Evolutionary conservation across 2,113 vertebrate genomes (phyloP), one percentile per base, ranked within the genome.

Genomic region (Seriola aureovittata): DNA sequence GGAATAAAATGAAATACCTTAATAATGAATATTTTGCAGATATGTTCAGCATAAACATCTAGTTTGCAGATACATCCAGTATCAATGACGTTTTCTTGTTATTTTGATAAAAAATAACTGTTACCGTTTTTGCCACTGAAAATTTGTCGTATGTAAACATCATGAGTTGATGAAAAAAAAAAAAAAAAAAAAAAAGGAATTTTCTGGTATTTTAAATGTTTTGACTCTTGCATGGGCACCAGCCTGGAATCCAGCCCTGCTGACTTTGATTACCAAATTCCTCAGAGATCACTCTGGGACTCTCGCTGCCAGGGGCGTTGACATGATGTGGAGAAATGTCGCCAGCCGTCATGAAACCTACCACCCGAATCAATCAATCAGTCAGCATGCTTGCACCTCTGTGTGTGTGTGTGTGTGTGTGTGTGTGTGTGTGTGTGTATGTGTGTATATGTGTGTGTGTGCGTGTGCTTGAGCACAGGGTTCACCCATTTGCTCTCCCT

Each of bases 301-400:
- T 73, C 75, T 21, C 6, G 75, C 85, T 90, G 91, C 87, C 88
- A 75, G 71, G 55, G 81, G 84, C 82, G 75, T 82, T 85, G 88
- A 92, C 91, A 88, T 50, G 81, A 93, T 89, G 89, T 78, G 86
- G 84, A 88, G 76, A 92, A 93, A 90, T 93, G 87, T 88, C 91
- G 73, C 80, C 79, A 85, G 84, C 87, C 82, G 86, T 91, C 92
- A 94, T 70, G 88, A 93, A 88, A 82, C 88, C 86, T 40, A 75
- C 78, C 73, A 7, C 75, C 88, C 68, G 87, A 93, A 94, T 94
- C 92, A 92, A 90, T 88, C 54, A 72, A 72, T 72, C 93, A 92
- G 76, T 93, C 87, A 88, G 84, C 76, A 71, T 14, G 85, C 69
- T 71, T 23, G 71, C 77, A 72, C 80, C 64, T 77, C 44, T 65